Percentiles rank a stretch among this genome's conserved stretches.
These are phyloP conservation scores for Lates japonicus DNA, from an alignment of 2,797 vertebrate species.

Conservation along the genomic window DNA sequence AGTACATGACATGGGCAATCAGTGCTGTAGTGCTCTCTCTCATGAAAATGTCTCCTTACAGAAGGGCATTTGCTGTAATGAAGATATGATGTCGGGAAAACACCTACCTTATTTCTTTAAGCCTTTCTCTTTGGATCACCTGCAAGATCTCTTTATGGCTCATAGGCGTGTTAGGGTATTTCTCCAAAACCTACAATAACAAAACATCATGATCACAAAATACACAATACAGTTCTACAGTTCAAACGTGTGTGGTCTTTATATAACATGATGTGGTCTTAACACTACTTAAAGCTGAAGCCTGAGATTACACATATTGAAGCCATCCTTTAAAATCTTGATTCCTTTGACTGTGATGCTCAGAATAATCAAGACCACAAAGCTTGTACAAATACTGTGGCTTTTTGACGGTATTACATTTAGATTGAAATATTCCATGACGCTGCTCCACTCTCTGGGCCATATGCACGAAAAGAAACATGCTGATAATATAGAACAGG, in stretches of 20 bases:
- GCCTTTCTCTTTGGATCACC: conserved; percentile 97
- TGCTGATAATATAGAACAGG: conserved; percentile 3
- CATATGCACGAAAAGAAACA: background rate
- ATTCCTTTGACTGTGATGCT: background rate
- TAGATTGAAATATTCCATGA: background rate
- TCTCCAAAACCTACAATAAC: conserved; percentile 94
- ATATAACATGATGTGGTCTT: background rate
- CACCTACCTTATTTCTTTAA: conserved; percentile 97
- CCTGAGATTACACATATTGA: background rate
- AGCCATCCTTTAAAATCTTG: background rate
- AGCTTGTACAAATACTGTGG: background rate
- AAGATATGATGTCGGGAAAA: background rate
- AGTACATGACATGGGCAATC: conserved; percentile 44
- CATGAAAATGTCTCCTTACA: conserved; percentile 19
- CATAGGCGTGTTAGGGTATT: conserved; percentile 98
- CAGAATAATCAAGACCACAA: conserved; percentile 15
- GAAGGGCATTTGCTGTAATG: background rate
- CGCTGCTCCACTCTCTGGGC: background rate
- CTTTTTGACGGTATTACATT: background rate
- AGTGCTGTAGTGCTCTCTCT: background rate
- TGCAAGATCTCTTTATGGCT: conserved; percentile 99
- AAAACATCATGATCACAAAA: conserved; percentile 19
- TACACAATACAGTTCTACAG: background rate
- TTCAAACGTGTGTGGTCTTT: background rate
- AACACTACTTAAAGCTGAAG: background rate